Conservation (phyloP, 1,140 invertebrate genomes). For the Rhynchophorus ferrugineus region DNA sequence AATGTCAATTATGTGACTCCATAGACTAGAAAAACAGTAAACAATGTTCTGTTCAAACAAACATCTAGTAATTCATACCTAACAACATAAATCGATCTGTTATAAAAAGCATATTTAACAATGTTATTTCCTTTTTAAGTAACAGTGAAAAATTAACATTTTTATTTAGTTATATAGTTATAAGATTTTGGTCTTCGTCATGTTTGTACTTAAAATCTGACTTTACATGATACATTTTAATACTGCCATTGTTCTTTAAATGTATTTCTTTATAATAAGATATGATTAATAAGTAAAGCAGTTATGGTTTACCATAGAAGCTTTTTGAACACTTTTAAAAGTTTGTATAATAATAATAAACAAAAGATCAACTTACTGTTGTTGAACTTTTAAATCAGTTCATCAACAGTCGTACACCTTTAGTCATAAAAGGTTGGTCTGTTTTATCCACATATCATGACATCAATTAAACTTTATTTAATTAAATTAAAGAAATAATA, state of each 20-base stretch:
- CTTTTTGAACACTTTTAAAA: slow-evolving; percentile 16
- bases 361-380: background rate
- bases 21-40: no score
- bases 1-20: no score
- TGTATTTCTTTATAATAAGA: slow-evolving; percentile 14
- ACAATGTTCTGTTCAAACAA: no score
- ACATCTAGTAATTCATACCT: no score
- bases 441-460: no score
- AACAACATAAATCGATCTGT: no score
- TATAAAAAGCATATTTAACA: no score
- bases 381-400: background rate
- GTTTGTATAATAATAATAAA: background rate
- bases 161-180: slow-evolving; percentile 8
- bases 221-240: slow-evolving; percentile 18
- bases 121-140: no score
- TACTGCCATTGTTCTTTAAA: slow-evolving; percentile 16
- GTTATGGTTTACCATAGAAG: slow-evolving; percentile 20
- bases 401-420: background rate
- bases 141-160: no score
- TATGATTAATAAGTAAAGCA: slow-evolving; percentile 21
- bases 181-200: slow-evolving; percentile 20
- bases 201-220: slow-evolving; percentile 23
- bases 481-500: no score
- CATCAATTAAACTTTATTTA: no score
- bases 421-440: no score